A percentile compares a stretch with the other conserved stretches of the same genome.
Evolutionary conservation across 2,797 vertebrate genomes (phyloP).

Genomic region (Centroberyx gerrardi): DNA sequence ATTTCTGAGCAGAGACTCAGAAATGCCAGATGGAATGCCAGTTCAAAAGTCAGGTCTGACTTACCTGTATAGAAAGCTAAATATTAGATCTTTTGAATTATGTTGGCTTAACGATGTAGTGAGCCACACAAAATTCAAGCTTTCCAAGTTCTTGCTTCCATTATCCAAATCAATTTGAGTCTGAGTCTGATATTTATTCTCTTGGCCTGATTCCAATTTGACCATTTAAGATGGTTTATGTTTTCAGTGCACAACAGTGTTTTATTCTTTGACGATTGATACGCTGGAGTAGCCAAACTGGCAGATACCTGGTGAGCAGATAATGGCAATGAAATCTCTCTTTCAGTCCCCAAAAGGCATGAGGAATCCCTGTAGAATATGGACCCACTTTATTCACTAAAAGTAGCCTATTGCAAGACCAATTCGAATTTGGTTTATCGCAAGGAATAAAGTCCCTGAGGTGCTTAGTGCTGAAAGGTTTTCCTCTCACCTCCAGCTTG

Average conservation of each 20-base stretch:
- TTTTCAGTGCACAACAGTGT: not conserved
- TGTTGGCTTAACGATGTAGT: not conserved
- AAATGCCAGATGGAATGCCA: conserved; percentile 14
- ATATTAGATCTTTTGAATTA: not conserved
- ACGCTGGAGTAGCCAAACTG: too few species aligned
- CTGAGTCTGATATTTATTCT: conserved; percentile 12
- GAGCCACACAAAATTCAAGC: conserved; percentile 1
- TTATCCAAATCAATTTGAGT: not conserved
- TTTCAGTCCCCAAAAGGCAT: too few species aligned
- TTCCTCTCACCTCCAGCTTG: conserved; percentile 39
- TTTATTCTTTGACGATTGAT: too few species aligned
- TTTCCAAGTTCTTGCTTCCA: not conserved
- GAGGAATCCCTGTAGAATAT: not conserved
- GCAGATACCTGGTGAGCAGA: not conserved
- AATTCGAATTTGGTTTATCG: conserved; percentile 18
- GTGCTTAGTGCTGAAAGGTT: conserved; percentile 41
- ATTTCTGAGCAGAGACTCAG: conserved; percentile 7
- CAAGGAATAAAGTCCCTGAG: not conserved
- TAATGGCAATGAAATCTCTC: not conserved
- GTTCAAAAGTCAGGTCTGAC: conserved; percentile 20
- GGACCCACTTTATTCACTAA: not conserved
- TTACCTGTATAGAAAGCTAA: not conserved
- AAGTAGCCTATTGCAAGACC: conserved; percentile 22
- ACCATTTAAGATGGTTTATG: not conserved
- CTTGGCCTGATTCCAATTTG: not conserved